Evolutionary conservation across 2,797 vertebrate genomes (phyloP).

Genomic region (Naso thynnoides): DNA sequence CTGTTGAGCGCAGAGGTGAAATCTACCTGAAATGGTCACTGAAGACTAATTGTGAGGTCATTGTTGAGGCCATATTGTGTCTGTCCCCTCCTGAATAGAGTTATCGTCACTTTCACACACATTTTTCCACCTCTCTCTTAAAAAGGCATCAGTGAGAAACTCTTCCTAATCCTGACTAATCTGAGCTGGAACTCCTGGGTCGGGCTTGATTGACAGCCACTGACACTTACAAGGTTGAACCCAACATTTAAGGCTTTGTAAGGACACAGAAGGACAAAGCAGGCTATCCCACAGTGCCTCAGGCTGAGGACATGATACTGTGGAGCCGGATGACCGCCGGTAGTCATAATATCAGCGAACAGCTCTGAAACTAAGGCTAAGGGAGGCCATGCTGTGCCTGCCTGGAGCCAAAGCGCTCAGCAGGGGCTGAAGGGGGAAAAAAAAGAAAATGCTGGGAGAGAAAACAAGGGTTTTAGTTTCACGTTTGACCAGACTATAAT

Average conservation of each 20-base stretch:
- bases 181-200: slow-evolving; percentile 41
- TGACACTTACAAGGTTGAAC: slow-evolving; percentile 39
- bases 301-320: slow-evolving; percentile 65
- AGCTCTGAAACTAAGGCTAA: slow-evolving; percentile 50
- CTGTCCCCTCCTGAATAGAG: neutral
- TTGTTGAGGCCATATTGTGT: slow-evolving; percentile 14
- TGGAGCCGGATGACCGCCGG: slow-evolving; percentile 58
- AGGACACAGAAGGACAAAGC: slow-evolving; percentile 61
- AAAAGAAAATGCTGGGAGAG: neutral
- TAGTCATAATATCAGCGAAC: slow-evolving; percentile 70
- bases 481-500: slow-evolving; percentile 66
- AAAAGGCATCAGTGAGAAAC: slow-evolving; percentile 45
- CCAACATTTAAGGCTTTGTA: slow-evolving; percentile 56
- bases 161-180: slow-evolving; percentile 58
- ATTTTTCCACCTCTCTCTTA: slow-evolving; percentile 15
- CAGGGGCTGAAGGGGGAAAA: slow-evolving; percentile 35
- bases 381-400: slow-evolving; percentile 63
- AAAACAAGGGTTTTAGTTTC: slow-evolving; percentile 72
- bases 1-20: slow-evolving; percentile 9
- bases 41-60: slow-evolving; percentile 29
- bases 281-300: slow-evolving; percentile 54
- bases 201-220: slow-evolving; percentile 67
- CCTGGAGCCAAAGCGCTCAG: slow-evolving; percentile 64
- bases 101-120: slow-evolving; percentile 35
- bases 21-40: slow-evolving; percentile 28